A percentile compares a stretch with the other conserved stretches of the same genome.
Evolutionary conservation across 1,140 invertebrate species (phyloP).

Genomic region (Campoletis sonorensis): DNA sequence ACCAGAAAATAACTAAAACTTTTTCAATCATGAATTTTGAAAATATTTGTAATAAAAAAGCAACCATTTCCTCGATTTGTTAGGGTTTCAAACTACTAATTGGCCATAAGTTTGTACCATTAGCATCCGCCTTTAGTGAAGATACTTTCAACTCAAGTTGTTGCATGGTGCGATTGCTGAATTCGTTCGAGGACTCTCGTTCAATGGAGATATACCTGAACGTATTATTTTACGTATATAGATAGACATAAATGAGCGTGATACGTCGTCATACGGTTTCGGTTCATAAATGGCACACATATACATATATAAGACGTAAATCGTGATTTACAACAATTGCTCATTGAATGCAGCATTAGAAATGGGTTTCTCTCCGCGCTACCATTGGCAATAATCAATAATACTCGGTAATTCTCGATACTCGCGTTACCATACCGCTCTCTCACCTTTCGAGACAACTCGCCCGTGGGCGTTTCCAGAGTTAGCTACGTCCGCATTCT

Average conservation of each 20-base stretch:
- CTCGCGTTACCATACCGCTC: neutral
- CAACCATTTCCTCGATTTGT: no score
- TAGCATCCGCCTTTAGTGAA: no score
- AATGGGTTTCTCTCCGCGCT: conserved; percentile 19
- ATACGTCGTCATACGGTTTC: neutral
- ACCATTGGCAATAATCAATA: conserved; percentile 30
- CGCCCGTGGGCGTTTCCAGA: conserved; percentile 23
- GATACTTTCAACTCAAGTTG: no score
- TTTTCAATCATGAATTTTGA: no score
- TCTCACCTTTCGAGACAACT: conserved; percentile 20
- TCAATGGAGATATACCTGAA: no score
- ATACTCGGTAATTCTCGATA: conserved; percentile 25
- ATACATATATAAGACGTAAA: neutral
- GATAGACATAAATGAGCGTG: neutral
- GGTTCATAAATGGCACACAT: neutral
- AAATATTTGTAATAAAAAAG: no score
- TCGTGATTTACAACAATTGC: neutral
- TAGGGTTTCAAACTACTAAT: no score
- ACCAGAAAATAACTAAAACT: no score
- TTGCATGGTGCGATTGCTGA: no score
- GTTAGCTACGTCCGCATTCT: neutral
- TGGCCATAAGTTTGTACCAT: no score
- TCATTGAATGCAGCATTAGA: neutral
- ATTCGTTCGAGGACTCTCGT: no score
- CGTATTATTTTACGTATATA: no score